Percentiles rank a stretch among this genome's conserved stretches.
These are phyloP conservation scores for Oncorhynchus kisutch DNA, from an alignment of 2,113 vertebrate species.

Conservation along the genomic window DNA sequence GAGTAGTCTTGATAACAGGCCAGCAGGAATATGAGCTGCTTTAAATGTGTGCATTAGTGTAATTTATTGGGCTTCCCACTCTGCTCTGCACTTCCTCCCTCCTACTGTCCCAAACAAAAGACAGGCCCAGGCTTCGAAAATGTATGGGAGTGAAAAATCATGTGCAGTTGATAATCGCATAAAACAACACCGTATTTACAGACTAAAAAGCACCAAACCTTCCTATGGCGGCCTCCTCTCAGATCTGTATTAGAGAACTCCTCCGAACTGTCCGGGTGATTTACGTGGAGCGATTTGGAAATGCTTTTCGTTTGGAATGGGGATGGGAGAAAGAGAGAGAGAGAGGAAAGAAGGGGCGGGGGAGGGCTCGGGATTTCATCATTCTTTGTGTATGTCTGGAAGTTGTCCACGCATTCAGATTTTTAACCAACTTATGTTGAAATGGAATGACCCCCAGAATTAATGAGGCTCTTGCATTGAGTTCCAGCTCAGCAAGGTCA, in stretches of 20 bases:
- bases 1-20: constrained; percentile 81
- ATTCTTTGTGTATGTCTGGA: constrained; percentile 93
- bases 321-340: constrained; percentile 58
- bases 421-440: constrained; percentile 97
- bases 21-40: constrained; percentile 79
- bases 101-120: constrained; percentile 68
- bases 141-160: constrained; percentile 77
- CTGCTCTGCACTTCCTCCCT: constrained; percentile 64
- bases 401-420: constrained; percentile 85
- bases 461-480: constrained; percentile 94
- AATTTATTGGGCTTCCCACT: constrained; percentile 79
- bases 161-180: constrained; percentile 84
- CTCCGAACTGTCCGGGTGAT: constrained; percentile 85
- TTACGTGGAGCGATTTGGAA: constrained; percentile 87
- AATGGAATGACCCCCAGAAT: constrained; percentile 71
- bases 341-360: constrained; percentile 64
- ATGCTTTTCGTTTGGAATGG: constrained; percentile 79
- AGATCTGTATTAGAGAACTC: constrained; percentile 87
- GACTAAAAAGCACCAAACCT: constrained; percentile 93
- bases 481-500: constrained; percentile 88
- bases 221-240: constrained; percentile 87
- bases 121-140: constrained; percentile 67
- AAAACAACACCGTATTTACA: constrained; percentile 91
- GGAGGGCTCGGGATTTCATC: constrained; percentile 86
- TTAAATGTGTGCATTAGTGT: constrained; percentile 83